Evolutionary conservation across 2,888 invertebrate genomes (phyloP).

Genomic region (Conistra vaccinii): DNA sequence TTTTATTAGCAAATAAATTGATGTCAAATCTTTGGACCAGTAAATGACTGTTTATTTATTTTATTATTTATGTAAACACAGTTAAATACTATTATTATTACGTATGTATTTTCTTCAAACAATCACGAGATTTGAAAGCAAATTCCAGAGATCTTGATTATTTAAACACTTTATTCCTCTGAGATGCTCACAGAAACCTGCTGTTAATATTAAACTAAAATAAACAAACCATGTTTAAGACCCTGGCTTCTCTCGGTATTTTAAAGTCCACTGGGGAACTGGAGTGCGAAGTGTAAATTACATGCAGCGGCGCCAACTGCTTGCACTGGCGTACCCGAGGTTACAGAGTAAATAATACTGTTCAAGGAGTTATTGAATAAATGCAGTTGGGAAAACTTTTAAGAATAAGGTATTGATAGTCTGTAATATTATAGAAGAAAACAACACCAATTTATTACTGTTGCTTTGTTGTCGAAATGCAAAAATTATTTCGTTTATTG

Average conservation of each 20-base stretch:
- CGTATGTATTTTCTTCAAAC: not conserved
- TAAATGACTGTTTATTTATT: not conserved
- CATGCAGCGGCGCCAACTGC: conserved; percentile 38
- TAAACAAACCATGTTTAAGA: conserved; percentile 43
- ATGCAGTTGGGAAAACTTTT: conserved; percentile 20
- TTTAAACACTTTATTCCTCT: conserved; percentile 2
- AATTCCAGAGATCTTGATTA: not conserved
- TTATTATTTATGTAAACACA: no score
- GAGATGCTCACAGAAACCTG: not conserved
- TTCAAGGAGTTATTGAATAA: conserved; percentile 34
- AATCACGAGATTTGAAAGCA: no score
- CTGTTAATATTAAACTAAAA: conserved; percentile 30
- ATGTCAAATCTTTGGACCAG: not conserved
- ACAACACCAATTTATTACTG: not conserved
- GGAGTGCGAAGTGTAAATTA: conserved; percentile 59
- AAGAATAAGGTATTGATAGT: not conserved
- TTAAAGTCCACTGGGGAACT: conserved; percentile 35
- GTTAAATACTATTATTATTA: no score
- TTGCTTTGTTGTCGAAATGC: not conserved
- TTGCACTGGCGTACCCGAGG: conserved; percentile 11
- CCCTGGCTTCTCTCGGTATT: conserved; percentile 34
- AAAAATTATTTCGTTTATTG: not conserved
- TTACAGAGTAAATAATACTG: conserved; percentile 44
- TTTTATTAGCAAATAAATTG: not conserved
- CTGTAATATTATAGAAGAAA: not conserved